These are phyloP conservation scores for Alosa sapidissima DNA, from an alignment of 2,797 vertebrate genomes.

Conservation along the genomic window DNA sequence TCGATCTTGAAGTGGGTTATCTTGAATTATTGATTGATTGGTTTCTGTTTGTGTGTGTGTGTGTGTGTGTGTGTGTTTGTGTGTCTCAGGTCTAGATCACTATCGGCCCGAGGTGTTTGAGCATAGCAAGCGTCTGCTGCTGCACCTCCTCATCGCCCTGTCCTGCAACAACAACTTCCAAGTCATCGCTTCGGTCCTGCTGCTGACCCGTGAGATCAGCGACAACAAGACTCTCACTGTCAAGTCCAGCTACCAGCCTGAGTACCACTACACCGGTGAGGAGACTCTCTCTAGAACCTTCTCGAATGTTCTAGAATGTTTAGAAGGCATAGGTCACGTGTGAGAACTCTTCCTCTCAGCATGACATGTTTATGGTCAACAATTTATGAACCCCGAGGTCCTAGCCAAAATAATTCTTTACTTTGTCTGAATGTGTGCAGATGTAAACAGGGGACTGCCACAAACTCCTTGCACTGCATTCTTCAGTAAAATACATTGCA, in stretches of 20 bases:
- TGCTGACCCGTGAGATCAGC: constrained; percentile 91
- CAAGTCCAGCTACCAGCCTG: constrained; percentile 87
- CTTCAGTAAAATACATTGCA: background rate
- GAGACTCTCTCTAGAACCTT: constrained; percentile 49
- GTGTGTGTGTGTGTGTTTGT: constrained; percentile 18
- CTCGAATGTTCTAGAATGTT: background rate
- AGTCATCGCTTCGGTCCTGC: constrained; percentile 91
- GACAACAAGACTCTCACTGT: constrained; percentile 93
- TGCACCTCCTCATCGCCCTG: constrained; percentile 92
- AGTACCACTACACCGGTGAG: constrained; percentile 90
- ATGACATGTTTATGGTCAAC: background rate
- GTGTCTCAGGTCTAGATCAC: constrained; percentile 89
- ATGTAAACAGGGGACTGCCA: background rate
- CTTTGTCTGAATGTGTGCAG: background rate
- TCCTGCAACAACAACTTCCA: constrained; percentile 97
- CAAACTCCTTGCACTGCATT: background rate
- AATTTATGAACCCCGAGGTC: background rate
- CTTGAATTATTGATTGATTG: background rate
- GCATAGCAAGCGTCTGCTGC: constrained; percentile 94
- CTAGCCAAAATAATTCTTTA: background rate
- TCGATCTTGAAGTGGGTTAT: background rate
- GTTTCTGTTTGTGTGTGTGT: background rate
- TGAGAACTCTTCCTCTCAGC: background rate
- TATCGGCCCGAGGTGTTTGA: constrained; percentile 97
- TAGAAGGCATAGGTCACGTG: background rate